Conservation (phyloP, 1,140 invertebrate genomes). For the Bombyx mori region DNA sequence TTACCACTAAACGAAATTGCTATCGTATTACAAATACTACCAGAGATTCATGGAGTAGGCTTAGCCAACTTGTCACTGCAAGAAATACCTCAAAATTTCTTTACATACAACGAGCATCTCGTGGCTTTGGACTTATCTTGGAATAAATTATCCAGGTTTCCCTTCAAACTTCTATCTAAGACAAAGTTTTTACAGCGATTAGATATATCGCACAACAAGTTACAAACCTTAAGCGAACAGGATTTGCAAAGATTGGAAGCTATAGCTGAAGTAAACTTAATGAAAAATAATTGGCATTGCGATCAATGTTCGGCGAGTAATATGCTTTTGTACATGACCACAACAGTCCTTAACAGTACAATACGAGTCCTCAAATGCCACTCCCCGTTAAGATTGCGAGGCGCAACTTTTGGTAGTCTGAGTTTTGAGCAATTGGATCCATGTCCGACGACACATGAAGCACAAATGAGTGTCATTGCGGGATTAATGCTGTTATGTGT, state of each 20-base stretch:
- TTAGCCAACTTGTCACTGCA: conserved; percentile 72
- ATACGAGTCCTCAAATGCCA: conserved; percentile 68
- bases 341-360: conserved; percentile 67
- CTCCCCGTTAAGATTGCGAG: conserved; percentile 66
- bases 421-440: conserved; percentile 64
- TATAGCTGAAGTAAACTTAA: conserved; percentile 69
- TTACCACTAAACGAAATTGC: conserved; percentile 60
- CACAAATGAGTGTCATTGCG: conserved; percentile 73
- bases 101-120: conserved; percentile 55
- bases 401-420: conserved; percentile 65
- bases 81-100: conserved; percentile 70
- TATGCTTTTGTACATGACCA: conserved; percentile 69
- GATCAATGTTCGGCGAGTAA: conserved; percentile 75
- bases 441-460: conserved; percentile 68
- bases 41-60: conserved; percentile 71
- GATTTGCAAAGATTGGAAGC: conserved; percentile 71
- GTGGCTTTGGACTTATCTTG: conserved; percentile 68
- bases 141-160: conserved; percentile 73
- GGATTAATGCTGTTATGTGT: conserved; percentile 71
- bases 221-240: conserved; percentile 73
- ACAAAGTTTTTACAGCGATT: conserved; percentile 72
- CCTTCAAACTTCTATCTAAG: conserved; percentile 70
- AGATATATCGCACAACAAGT: conserved; percentile 76
- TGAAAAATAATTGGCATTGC: conserved; percentile 78
- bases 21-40: conserved; percentile 70